Evolutionary conservation across 2,797 vertebrate genomes (phyloP).

Genomic region (Morus bassanus): DNA sequence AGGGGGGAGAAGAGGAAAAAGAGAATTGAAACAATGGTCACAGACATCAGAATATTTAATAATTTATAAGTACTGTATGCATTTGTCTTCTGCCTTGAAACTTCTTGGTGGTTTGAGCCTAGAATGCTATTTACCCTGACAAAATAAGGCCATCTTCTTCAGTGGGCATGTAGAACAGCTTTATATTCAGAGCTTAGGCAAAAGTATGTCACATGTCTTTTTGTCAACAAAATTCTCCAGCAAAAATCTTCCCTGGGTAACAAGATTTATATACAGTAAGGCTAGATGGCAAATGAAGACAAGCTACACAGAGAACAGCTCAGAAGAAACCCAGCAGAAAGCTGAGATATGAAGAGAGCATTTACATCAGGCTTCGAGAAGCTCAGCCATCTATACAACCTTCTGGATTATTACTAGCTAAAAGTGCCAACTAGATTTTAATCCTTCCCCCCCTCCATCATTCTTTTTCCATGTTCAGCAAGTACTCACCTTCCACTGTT

Average conservation of each 20-base stretch:
- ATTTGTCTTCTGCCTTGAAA: neutral
- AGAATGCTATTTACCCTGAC: neutral
- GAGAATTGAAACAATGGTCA: neutral
- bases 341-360: neutral
- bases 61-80: neutral
- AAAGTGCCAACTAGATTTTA: neutral
- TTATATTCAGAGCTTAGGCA: neutral
- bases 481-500: neutral
- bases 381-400: neutral
- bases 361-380: neutral
- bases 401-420: neutral
- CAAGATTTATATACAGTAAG: neutral
- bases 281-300: neutral
- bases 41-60: neutral
- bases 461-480: neutral
- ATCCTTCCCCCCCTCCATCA: fast-evolving
- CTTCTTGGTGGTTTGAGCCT: neutral
- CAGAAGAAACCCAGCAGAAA: neutral
- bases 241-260: neutral
- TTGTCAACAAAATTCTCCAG: neutral
- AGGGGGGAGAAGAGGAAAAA: neutral
- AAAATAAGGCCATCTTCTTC: neutral
- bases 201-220: neutral
- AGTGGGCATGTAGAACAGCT: neutral
- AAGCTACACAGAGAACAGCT: neutral